Base-by-base conservation (phyloP, 2,113 vertebrate species). In the Lichenostomus cassidix region DNA sequence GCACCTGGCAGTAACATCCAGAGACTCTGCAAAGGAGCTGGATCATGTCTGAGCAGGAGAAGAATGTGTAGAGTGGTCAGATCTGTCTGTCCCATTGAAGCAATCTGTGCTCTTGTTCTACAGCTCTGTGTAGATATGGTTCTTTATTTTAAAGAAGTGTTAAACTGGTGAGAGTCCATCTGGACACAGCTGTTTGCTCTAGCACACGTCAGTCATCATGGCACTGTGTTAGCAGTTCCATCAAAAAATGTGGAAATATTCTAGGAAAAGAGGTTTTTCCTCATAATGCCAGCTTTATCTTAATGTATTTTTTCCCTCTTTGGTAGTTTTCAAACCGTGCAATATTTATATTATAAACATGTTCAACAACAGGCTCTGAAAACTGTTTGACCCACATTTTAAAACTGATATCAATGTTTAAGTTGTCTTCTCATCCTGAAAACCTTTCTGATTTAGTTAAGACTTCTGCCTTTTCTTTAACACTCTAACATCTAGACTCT, bases 71-170 rank as follows among this genome's bases (percentile, higher is more conserved):
- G 33, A 33, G 12, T 16, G 15, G 24, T 44, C 60, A 70, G n/a
- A 28, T 71, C 17, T 9, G 6, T 37, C 42, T 70, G 47, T 63
- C 29, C 35, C 20, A 12, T 46, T 0, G 0, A 37, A 62, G 10
- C 8, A 77, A 25, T 27, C 64, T 76, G 17, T 42, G 19, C 13
- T 70, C 22, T 74, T 2, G 0, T 46, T 91, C 76, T 63, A 39
- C 4, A 70, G 9, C 15, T n/a, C 11, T 71, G 41, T 19, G 49
- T 64, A 68, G 64, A 71, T 63, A 46, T 12, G 5, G 4, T 65
- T 44, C 14, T 50, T 85, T 71, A 41, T 35, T 60, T 62, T 35
- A 70, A 83, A 87, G 62, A 55, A 55, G 27, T n/a, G 28, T 12
- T 59, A 27, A 68, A 39, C 47, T 42, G 12, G 11, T 56, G 11